A percentile compares a stretch with the other conserved stretches of the same genome.
Conservation (phyloP, 2,797 vertebrate genomes). For the Neosilurus hyrtlii region DNA sequence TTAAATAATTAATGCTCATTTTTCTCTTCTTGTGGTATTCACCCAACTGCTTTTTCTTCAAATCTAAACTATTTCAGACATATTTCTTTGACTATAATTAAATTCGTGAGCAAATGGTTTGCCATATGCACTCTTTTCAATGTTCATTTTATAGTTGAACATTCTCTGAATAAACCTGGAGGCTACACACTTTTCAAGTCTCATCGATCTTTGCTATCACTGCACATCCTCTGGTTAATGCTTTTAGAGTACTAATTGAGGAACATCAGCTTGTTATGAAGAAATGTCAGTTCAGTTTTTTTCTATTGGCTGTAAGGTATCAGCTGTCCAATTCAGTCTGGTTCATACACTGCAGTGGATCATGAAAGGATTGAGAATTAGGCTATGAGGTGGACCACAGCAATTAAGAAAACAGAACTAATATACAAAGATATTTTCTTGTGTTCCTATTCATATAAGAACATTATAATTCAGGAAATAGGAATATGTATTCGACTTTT, state of each 20-base stretch:
- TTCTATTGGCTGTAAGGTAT: slow-evolving; percentile 18
- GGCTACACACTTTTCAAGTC: slow-evolving; percentile 2
- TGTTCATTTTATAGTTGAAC: slow-evolving; percentile 19
- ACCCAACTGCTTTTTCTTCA: not conserved
- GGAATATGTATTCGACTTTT: not conserved
- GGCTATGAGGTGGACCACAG: slow-evolving; percentile 7
- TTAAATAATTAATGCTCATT: not conserved
- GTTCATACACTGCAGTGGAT: not conserved
- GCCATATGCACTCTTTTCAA: slow-evolving; percentile 16
- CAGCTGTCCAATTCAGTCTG: slow-evolving; percentile 16
- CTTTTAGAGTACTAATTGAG: slow-evolving; percentile 32
- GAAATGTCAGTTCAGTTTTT: slow-evolving; percentile 21
- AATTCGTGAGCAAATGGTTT: slow-evolving; percentile 23
- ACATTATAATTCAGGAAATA: not conserved
- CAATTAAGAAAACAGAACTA: not conserved
- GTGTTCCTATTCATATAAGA: not conserved
- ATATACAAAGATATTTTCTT: not conserved
- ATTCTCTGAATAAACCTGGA: slow-evolving; percentile 22
- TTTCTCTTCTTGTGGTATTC: not conserved
- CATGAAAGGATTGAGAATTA: slow-evolving; percentile 15
- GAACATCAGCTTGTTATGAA: slow-evolving; percentile 35
- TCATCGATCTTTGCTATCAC: slow-evolving; percentile 10
- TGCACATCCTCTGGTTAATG: slow-evolving; percentile 25
- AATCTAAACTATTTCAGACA: slow-evolving; percentile 5
- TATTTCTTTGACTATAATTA: slow-evolving; percentile 12